Base-by-base conservation (phyloP, 2,888 invertebrate species). In the Synergus japonicus region DNA sequence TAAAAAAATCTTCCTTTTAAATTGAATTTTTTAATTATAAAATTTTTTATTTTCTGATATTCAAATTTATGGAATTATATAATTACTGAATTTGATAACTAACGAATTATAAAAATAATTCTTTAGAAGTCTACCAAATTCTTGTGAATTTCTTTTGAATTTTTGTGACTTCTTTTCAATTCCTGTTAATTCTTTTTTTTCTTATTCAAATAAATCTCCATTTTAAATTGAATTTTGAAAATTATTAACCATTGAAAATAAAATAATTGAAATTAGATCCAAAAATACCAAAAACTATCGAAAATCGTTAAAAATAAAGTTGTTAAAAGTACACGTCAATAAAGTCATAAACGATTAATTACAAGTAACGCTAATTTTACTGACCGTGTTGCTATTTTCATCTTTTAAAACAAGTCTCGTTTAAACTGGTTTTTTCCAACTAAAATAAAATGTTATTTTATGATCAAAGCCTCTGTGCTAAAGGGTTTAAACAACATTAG, bases 361-460 rank as follows among this genome's bases (percentile, higher is more conserved):
- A 54, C 8, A n/a, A 54, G n/a, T n/a, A 54, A 54, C n/a, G n/a
- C n/a, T n/a, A 54, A n/a, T 15, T 7, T n/a, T n/a, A 54, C 8
- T 54, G 54, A 10, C 13, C n/a, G 15, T 65, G 7, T 12, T 12
- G 13, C 67, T 67, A 67, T 67, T 44, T 44, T 66, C 10, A 29
- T 43, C 15, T 18, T 66, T 29, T 13, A 18, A 66, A 43, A 43
- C 65, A 66, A 66, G 65, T 43, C 65, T 43, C 65, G n/a, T 66
- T 66, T n/a, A 15, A 43, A 43, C 37, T 66, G 37, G 65, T 15
- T 43, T 29, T 66, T 66, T 66, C 37, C 43, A 43, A 18, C 65
- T 9, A 66, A 65, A 41, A 15, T 43, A 66, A 66, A 37, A 15
- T 15, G n/a, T 10, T 9, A 66, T n/a, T 66, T 66, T n/a, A 60